A percentile compares a stretch with the other conserved stretches of the same genome.
Conservation (phyloP, 2,888 invertebrate genomes). For the Lumbricus terrestris region DNA sequence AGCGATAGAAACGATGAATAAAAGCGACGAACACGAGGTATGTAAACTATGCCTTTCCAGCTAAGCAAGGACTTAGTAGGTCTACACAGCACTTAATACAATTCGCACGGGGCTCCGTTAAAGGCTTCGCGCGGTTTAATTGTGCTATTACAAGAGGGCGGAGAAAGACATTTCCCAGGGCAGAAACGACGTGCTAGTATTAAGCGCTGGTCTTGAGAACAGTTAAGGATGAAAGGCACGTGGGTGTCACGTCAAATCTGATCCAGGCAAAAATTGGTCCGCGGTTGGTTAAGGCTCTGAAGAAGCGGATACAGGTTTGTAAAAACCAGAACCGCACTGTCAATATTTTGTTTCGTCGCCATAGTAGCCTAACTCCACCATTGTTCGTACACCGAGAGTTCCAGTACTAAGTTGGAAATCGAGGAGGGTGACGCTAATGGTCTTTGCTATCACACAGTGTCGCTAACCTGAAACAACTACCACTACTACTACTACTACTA, state of each 20-base stretch:
- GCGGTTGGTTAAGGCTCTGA: not conserved
- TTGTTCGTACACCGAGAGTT: no score
- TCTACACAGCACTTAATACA: not conserved
- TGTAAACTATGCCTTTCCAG: not conserved
- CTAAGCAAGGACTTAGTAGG: not conserved
- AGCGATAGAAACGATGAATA: no score
- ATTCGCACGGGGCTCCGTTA: not conserved
- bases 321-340: no score
- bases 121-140: not conserved
- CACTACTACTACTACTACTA: no score
- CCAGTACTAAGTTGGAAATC: no score
- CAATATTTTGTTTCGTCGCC: no score
- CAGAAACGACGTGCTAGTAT: no score
- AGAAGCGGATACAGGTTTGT: no score
- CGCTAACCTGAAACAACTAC: no score
- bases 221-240: not conserved
- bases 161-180: not conserved
- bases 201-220: not conserved
- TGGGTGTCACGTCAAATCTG: not conserved
- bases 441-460: no score
- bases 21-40: not conserved
- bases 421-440: no score
- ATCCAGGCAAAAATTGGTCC: not conserved
- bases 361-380: no score
- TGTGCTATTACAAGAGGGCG: not conserved